Base-by-base conservation (phyloP, 2,888 invertebrate species). In the Fragum fragum region DNA sequence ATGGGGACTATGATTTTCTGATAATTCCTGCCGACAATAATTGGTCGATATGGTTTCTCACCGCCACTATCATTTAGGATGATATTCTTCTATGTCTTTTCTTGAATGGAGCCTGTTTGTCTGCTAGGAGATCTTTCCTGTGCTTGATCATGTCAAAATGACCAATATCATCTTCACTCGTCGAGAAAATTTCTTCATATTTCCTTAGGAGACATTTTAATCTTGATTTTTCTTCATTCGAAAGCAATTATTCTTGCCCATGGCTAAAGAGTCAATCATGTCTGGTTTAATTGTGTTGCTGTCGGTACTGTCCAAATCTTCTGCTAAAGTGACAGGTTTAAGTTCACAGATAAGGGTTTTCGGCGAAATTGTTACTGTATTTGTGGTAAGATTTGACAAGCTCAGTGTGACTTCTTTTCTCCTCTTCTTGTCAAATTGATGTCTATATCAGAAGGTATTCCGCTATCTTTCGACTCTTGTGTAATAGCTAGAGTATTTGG, bases 391-490 rank as follows among this genome's bases (percentile, higher is more conserved):
- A 42, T 68, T 68, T 9, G 42, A n/a, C 11, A 68, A 11, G 18
- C 16, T 39, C 11, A 42, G 21, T 14, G 18, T 68, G 21, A 39
- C 5, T 23, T n/a, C 23, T n/a, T 16, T 2, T 6, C 66, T 75
- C 0, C 23, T 66, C 0, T 29, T 23, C 26, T 36, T 42, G 0
- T 73, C 5, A 52, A 73, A 76, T 57, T 72, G 16, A 81, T 69
- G 11, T 81, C 81, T 26, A 73, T 52, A 26, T 59, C 47, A 2
- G 28, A 18, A 14, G 73, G 63, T 11, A 73, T 2, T 7, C 47
- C 23, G 16, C 66, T 36, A 0, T 29, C 23, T 16, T 39, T 23
- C 18, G 61, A 61, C 32, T 71, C 72, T 23, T 72, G 72, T 3
- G 66, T 39, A 16, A 77, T 72, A 16, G 66, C 77, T 23, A 29